These are phyloP conservation scores for Solea solea DNA, from an alignment of 2,113 vertebrate genomes.

Conservation along the genomic window DNA sequence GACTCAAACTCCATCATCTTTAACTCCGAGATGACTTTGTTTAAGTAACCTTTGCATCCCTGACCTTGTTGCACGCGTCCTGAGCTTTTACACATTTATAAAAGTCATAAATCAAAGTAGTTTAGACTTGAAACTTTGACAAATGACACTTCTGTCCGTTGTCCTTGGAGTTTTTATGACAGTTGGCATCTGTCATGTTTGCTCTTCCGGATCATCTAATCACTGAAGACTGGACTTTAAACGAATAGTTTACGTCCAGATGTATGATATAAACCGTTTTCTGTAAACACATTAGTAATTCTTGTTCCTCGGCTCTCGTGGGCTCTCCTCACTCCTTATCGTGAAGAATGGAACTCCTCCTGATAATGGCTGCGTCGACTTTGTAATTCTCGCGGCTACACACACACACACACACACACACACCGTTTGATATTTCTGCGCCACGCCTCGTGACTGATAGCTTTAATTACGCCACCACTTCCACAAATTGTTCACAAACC, in stretches of 20 bases:
- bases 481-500: slow-evolving; percentile 71
- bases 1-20: neutral
- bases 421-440: slow-evolving; percentile 68
- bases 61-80: too few species aligned
- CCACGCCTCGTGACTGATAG: slow-evolving; percentile 73
- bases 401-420: slow-evolving; percentile 9
- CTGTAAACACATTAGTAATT: slow-evolving; percentile 8
- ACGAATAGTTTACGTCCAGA: too few species aligned
- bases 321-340: slow-evolving; percentile 61
- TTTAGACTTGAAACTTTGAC: too few species aligned
- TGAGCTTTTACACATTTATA: too few species aligned
- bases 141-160: too few species aligned
- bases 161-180: too few species aligned
- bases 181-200: too few species aligned
- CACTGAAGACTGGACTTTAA: neutral
- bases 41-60: too few species aligned
- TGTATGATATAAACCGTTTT: neutral
- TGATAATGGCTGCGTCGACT: slow-evolving; percentile 71
- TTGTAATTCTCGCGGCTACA: too few species aligned
- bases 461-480: slow-evolving; percentile 77
- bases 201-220: too few species aligned
- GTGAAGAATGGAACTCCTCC: slow-evolving; percentile 68
- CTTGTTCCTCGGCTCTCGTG: slow-evolving; percentile 11
- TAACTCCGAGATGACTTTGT: too few species aligned
- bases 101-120: too few species aligned